A percentile compares a stretch with the other conserved stretches of the same genome.
Conservation (phyloP, 2,888 invertebrate genomes). For the Zygogramma bicolorata region DNA sequence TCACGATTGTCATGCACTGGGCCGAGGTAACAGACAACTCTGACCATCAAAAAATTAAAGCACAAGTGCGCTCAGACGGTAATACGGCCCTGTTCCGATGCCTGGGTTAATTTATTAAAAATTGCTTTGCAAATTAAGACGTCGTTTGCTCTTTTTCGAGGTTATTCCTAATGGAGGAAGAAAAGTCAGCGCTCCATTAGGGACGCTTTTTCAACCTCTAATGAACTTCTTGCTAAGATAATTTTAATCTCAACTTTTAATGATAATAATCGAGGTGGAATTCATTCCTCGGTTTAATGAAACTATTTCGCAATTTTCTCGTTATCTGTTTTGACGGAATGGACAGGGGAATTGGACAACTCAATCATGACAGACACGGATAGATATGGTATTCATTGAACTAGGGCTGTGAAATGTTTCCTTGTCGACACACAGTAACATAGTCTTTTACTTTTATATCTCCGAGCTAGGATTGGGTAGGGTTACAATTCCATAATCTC, state of each 20-base stretch:
- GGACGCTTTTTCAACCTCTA: conserved; percentile 36
- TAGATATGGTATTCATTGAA: too few species aligned
- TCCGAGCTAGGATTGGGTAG: too few species aligned
- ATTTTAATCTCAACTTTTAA: conserved; percentile 38
- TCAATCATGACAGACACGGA: neutral
- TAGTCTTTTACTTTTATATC: too few species aligned
- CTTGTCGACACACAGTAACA: too few species aligned
- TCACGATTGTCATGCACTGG: too few species aligned
- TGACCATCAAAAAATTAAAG: neutral
- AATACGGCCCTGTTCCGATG: neutral
- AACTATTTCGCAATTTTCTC: conserved; percentile 29
- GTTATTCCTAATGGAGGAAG: conserved; percentile 34
- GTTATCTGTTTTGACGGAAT: conserved; percentile 21
- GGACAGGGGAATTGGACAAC: neutral
- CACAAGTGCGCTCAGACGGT: neutral
- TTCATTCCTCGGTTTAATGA: conserved; percentile 36
- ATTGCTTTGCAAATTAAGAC: conserved; percentile 39
- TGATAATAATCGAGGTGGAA: conserved; percentile 41
- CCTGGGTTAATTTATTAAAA: conserved; percentile 37
- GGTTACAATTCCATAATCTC: too few species aligned
- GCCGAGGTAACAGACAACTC: too few species aligned
- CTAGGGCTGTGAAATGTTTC: too few species aligned
- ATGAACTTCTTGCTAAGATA: conserved; percentile 39
- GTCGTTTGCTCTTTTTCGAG: conserved; percentile 34
- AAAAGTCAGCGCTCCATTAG: conserved; percentile 35